These are phyloP conservation scores for Cinara cedri DNA, from an alignment of 2,888 invertebrate species.

Conservation along the genomic window DNA sequence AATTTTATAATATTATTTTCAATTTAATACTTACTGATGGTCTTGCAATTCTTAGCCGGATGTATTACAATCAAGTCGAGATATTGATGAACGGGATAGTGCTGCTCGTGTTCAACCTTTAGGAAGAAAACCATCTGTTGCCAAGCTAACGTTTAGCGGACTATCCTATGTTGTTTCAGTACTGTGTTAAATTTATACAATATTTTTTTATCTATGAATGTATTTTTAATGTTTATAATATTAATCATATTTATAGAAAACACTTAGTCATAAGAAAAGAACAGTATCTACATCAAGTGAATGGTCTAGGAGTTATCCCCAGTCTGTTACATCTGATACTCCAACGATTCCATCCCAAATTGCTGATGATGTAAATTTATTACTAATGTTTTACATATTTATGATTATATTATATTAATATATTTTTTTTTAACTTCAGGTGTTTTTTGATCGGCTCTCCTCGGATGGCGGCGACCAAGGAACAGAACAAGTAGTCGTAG, in stretches of 20 bases:
- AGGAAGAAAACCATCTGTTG: constrained; percentile 79
- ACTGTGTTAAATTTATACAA: constrained; percentile 60
- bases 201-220: not conserved
- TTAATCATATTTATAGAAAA: constrained; percentile 58
- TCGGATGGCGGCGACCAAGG: constrained; percentile 36
- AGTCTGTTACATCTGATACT: constrained; percentile 58
- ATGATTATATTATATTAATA: not conserved
- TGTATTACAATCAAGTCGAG: constrained; percentile 63
- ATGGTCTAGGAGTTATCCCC: constrained; percentile 60
- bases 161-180: constrained; percentile 81
- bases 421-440: constrained; percentile 54
- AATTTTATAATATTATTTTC: not conserved
- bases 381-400: not conserved
- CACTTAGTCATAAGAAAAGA: constrained; percentile 59
- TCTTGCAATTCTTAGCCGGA: constrained; percentile 61
- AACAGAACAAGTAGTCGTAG: constrained; percentile 51
- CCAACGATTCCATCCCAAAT: constrained; percentile 59
- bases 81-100: constrained; percentile 63
- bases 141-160: constrained; percentile 80
- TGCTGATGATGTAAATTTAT: constrained; percentile 59
- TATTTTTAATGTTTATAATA: constrained; percentile 18
- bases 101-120: constrained; percentile 61
- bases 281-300: constrained; percentile 53
- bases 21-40: not conserved
- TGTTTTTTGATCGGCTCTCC: constrained; percentile 59